Base-by-base conservation (phyloP, 1,140 invertebrate genomes). In the Cheumatopsyche charites region DNA sequence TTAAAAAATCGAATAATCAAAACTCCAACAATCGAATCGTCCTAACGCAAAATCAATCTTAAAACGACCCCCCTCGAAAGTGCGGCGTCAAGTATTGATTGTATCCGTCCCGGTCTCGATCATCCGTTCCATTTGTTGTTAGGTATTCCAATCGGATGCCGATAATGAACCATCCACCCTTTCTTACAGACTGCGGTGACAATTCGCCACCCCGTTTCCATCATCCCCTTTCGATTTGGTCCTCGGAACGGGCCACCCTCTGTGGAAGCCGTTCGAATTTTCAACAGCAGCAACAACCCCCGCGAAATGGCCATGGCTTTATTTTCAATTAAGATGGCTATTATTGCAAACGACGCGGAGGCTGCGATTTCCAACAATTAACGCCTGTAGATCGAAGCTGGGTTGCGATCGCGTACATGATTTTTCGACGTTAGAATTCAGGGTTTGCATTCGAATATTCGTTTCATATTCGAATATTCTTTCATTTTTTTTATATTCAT, bases 291-390 rank as follows among this genome's bases (percentile, higher is more conserved):
- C 21, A 11, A 29, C 45, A n/a, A 58, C 12, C 19, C 29, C 61
- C 67, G 47, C 17, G 26, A 43, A 41, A 26, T 26, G 58, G 42
- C 29, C 41, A 43, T 63, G 62, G 62, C 66, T 75, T 70, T 72
- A 70, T 70, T 75, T 75, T 72, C 73, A 75, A 75, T 75, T 75
- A 75, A 61, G 55, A 23, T 52, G 43, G 61, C 70, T 65, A 75
- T 75, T 72, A 75, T 69, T 72, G 73, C 61, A 55, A 66, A 67
- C 62, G 65, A 49, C 70, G 61, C 63, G 68, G 69, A 62, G 69
- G 58, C 52, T 62, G 68, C 45, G 29, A 71, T 71, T 74, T 42
- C 61, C 42, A 62, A 52, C 69, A 72, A 74, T 74, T 74, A 74
- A 74, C 49, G n/a, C 21, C n/a, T n/a, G n/a, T n/a, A n/a, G n/a